Percentiles rank a stretch among this genome's conserved stretches.
Conservation (phyloP, 2,113 vertebrate genomes). For the Centrocercus urophasianus region DNA sequence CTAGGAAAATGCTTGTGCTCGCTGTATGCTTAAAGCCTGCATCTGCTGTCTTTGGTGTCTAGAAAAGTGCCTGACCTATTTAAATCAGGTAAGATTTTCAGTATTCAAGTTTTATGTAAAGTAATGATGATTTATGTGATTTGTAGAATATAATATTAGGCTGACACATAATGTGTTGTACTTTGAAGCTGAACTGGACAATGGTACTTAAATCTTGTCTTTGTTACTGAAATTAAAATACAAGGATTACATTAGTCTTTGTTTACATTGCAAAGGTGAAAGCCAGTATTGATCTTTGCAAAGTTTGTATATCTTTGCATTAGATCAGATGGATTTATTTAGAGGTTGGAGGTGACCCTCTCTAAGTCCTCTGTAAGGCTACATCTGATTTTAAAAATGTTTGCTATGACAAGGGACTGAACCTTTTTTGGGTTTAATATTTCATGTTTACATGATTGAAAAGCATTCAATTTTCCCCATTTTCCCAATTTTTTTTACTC, state of each 20-base stretch:
- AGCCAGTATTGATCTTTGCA: neutral
- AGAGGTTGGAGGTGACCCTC: neutral
- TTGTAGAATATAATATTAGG: neutral
- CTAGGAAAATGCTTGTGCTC: conserved; percentile 95
- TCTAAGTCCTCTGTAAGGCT: neutral
- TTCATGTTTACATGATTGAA: neutral
- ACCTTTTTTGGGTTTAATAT: neutral
- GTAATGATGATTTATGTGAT: neutral
- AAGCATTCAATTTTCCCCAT: neutral
- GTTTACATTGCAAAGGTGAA: neutral
- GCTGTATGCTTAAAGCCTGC: conserved; percentile 94
- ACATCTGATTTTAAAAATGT: neutral
- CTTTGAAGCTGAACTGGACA: neutral
- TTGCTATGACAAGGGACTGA: neutral
- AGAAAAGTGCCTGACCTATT: conserved; percentile 99
- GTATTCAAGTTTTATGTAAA: neutral
- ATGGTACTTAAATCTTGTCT: neutral
- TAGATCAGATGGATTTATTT: neutral
- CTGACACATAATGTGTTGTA: neutral
- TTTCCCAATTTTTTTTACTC: neutral
- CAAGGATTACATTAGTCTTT: neutral
- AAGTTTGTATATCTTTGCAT: neutral
- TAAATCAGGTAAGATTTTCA: conserved; percentile 91
- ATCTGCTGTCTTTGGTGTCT: conserved; percentile 99
- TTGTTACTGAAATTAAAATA: conserved; percentile 22